These are phyloP conservation scores for Euproctis similis DNA, from an alignment of 2,888 invertebrate genomes.

Conservation along the genomic window DNA sequence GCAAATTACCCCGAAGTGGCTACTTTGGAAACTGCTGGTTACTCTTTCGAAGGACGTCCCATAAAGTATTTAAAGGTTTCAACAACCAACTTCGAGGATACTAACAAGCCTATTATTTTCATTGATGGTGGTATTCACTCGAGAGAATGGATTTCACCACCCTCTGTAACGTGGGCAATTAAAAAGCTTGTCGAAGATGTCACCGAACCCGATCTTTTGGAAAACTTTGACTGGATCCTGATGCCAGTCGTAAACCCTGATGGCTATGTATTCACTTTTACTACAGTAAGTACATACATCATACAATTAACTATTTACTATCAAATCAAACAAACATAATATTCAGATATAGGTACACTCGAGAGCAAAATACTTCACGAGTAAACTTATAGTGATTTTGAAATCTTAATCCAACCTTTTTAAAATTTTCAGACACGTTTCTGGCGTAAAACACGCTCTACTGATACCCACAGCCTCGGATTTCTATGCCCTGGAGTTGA, in stretches of 20 bases:
- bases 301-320: too few relatives aligned
- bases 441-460: constrained; percentile 82
- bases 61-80: constrained; percentile 77
- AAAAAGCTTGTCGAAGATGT: constrained; percentile 77
- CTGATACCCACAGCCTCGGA: constrained; percentile 34
- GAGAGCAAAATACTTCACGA: too few relatives aligned
- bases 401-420: too few relatives aligned
- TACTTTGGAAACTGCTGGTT: constrained; percentile 64
- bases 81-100: constrained; percentile 53
- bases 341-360: too few relatives aligned
- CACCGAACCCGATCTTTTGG: constrained; percentile 67
- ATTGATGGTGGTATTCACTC: constrained; percentile 79
- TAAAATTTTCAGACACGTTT: constrained; percentile 70
- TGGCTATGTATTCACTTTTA: constrained; percentile 78
- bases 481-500: constrained; percentile 80
- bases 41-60: constrained; percentile 71
- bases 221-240: constrained; percentile 79
- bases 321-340: too few relatives aligned
- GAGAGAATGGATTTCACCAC: constrained; percentile 83
- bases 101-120: constrained; percentile 71
- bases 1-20: constrained; percentile 55
- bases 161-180: constrained; percentile 79
- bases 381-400: too few relatives aligned
- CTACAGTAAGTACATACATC: constrained; percentile 50
- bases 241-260: constrained; percentile 83